Evolutionary conservation across 2,888 invertebrate species (phyloP).

Genomic region (Philopedon plagiatum): DNA sequence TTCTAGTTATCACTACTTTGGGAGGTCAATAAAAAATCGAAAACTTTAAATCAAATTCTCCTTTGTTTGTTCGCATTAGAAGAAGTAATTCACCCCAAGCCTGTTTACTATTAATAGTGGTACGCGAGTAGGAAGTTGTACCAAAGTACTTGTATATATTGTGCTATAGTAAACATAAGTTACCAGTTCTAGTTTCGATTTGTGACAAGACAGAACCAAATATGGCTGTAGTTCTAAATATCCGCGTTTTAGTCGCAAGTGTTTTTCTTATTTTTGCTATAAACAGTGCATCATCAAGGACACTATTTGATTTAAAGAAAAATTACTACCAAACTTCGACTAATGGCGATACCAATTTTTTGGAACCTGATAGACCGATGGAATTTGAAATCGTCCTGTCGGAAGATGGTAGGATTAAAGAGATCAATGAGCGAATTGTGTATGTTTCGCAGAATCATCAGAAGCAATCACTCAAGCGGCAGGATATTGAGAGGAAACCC

Average conservation of each 20-base stretch:
- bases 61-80: slow-evolving; percentile 13
- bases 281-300: background rate
- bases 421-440: background rate
- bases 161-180: background rate
- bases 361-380: background rate
- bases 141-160: background rate
- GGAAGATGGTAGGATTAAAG: background rate
- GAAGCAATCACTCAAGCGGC: background rate
- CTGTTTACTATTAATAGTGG: background rate
- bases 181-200: background rate
- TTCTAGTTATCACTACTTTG: background rate
- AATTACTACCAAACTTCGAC: slow-evolving; percentile 4
- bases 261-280: background rate
- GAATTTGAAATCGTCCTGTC: slow-evolving; percentile 30
- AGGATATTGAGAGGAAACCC: no score
- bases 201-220: background rate
- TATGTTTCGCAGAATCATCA: background rate
- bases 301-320: background rate
- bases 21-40: slow-evolving; percentile 29
- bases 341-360: background rate
- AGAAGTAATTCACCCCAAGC: background rate
- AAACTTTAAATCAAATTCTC: slow-evolving; percentile 13
- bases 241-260: background rate
- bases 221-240: background rate
- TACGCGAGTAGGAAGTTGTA: background rate